phyloP scores from a whole-genome alignment of 2,113 vertebrate species.

The Erythrocercus mccallii region DNA sequence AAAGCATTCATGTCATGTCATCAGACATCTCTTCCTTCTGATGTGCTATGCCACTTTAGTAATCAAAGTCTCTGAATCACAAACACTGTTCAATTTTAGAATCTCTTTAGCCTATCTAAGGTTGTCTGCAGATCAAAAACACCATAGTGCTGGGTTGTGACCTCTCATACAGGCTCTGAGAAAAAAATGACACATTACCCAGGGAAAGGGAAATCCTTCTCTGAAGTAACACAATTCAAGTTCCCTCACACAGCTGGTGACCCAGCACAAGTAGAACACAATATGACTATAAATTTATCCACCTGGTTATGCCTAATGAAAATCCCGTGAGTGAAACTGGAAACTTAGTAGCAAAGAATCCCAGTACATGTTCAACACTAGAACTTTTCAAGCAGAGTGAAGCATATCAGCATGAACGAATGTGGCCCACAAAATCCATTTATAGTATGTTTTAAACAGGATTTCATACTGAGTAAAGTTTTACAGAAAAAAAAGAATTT shows the following conservation, averaged over 20 bases:
- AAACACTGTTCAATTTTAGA: background rate
- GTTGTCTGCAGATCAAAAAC: background rate
- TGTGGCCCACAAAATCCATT: background rate
- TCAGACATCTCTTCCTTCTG: background rate
- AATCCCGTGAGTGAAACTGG: background rate
- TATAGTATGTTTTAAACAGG: background rate
- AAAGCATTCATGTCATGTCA: background rate
- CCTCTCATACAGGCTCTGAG: background rate
- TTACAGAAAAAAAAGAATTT: background rate
- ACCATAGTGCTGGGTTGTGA: background rate
- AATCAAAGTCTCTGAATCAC: background rate
- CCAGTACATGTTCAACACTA: accelerated
- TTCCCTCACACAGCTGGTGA: background rate
- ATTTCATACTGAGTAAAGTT: background rate
- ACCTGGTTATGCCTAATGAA: background rate
- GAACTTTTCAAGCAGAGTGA: background rate
- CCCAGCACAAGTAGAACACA: background rate
- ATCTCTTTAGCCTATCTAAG: background rate
- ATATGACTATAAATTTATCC: background rate
- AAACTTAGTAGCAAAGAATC: background rate
- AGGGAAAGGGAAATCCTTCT: background rate
- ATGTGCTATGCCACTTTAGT: background rate
- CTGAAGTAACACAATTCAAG: background rate
- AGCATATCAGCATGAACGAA: background rate
- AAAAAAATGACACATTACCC: background rate